phyloP scores from a whole-genome alignment of 2,797 vertebrate species.

The Sphaeramia orbicularis region DNA sequence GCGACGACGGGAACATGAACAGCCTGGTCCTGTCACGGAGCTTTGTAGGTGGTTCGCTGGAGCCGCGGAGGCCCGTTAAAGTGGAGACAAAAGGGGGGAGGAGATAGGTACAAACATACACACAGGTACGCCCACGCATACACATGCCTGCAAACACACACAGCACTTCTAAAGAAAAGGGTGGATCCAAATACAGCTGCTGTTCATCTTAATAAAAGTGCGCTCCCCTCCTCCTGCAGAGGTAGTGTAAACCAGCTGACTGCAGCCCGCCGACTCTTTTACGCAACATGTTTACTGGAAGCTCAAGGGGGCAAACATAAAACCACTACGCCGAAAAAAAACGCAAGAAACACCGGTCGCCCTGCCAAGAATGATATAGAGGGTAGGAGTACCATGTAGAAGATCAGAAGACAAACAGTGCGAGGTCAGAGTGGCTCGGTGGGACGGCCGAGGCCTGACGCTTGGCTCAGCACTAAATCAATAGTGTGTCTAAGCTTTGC shows the following conservation, averaged over 20 bases:
- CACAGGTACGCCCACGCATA: slow-evolving; percentile 44
- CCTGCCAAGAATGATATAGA: slow-evolving; percentile 35
- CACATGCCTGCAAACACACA: slow-evolving; percentile 10
- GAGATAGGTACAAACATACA: slow-evolving; percentile 44
- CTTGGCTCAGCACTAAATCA: slow-evolving; percentile 26
- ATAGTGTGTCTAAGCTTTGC: slow-evolving; percentile 11
- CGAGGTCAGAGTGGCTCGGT: slow-evolving; percentile 44
- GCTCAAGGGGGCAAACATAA: slow-evolving; percentile 69
- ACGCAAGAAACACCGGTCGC: slow-evolving; percentile 10
- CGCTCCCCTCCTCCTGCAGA: slow-evolving; percentile 61
- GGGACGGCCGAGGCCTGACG: background rate
- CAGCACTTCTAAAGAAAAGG: slow-evolving; percentile 67
- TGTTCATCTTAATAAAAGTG: slow-evolving; percentile 81
- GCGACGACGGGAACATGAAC: slow-evolving; percentile 3
- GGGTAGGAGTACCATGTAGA: slow-evolving; percentile 35
- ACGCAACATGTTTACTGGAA: slow-evolving; percentile 74
- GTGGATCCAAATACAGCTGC: slow-evolving; percentile 85
- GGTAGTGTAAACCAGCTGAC: slow-evolving; percentile 77
- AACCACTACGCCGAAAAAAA: slow-evolving; percentile 13
- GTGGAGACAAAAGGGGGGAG: slow-evolving; percentile 48
- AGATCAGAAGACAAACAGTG: slow-evolving; percentile 47
- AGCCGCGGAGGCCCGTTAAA: slow-evolving; percentile 67
- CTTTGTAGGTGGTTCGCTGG: slow-evolving; percentile 73
- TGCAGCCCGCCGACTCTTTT: slow-evolving; percentile 55
- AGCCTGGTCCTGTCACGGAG: slow-evolving; percentile 64